Percentiles rank a stretch among this genome's conserved stretches.
These are phyloP conservation scores for Bufo bufo DNA, from an alignment of 2,113 vertebrate species.

Conservation along the genomic window DNA sequence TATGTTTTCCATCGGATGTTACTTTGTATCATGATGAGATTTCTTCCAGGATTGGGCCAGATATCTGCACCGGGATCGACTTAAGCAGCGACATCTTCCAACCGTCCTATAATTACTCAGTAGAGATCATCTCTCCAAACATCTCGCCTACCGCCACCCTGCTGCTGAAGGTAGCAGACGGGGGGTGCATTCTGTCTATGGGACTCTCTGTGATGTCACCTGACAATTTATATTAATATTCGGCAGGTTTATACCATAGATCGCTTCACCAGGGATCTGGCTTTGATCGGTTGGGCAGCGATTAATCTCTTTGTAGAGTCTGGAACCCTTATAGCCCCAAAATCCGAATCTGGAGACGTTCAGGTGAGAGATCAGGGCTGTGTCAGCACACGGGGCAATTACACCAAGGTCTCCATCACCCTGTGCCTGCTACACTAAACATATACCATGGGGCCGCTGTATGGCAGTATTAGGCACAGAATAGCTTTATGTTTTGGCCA, in stretches of 20 bases:
- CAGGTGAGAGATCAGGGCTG: constrained; percentile 46
- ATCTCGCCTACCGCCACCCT: constrained; percentile 60
- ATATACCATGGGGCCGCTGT: too few species aligned
- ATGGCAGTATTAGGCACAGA: too few species aligned
- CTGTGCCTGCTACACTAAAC: too few species aligned
- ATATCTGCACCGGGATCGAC: constrained; percentile 60
- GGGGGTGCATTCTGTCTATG: neutral
- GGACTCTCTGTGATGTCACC: neutral
- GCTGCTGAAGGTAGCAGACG: constrained; percentile 59
- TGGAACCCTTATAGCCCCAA: constrained; percentile 54
- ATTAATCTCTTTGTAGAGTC: constrained; percentile 63
- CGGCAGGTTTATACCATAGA: constrained; percentile 61
- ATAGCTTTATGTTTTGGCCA: too few species aligned
- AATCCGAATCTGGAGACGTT: constrained; percentile 39
- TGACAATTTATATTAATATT: neutral
- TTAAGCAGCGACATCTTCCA: constrained; percentile 62
- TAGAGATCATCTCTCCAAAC: constrained; percentile 52
- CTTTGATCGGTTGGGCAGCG: constrained; percentile 62
- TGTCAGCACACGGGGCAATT: too few species aligned
- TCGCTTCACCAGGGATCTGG: constrained; percentile 45
- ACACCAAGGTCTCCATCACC: too few species aligned
- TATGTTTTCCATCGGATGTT: neutral
- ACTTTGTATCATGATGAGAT: neutral
- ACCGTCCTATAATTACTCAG: constrained; percentile 54
- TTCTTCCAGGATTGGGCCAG: constrained; percentile 60